Percentiles rank a stretch among this genome's conserved stretches.
phyloP scores from a whole-genome alignment of 2,888 invertebrate species.

The Apantesis nais region DNA sequence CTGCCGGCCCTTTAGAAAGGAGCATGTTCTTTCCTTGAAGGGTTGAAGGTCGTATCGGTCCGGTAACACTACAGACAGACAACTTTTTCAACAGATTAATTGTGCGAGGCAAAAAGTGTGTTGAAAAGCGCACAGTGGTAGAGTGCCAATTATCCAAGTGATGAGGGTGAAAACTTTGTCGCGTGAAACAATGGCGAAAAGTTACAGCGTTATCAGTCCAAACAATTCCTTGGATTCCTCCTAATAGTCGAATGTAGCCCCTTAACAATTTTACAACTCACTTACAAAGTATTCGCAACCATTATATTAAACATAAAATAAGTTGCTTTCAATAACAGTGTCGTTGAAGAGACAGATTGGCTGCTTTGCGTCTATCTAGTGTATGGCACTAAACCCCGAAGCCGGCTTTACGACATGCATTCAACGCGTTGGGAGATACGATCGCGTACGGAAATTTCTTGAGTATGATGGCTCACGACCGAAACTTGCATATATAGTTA shows the following conservation, averaged over 20 bases:
- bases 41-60: no score
- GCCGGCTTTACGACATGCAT: constrained; percentile 16
- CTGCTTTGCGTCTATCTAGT: constrained; percentile 16
- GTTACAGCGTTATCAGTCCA: no score
- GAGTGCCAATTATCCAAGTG: no score
- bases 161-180: no score
- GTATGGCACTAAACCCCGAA: constrained; percentile 10
- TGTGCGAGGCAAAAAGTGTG: no score
- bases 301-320: constrained; percentile 6
- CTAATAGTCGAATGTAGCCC: not conserved
- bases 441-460: constrained; percentile 7
- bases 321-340: constrained; percentile 8
- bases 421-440: not conserved
- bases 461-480: constrained; percentile 11
- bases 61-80: no score
- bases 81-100: no score
- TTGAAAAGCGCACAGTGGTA: no score
- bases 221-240: no score
- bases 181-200: no score
- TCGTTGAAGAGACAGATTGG: constrained; percentile 15
- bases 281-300: not conserved
- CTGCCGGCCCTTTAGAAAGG: no score
- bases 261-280: not conserved
- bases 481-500: constrained; percentile 8
- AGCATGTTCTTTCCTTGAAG: no score